Percentiles rank a stretch among this genome's conserved stretches.
Evolutionary conservation across 2,113 vertebrate genomes (phyloP).

Genomic region (Erinaceus europaeus): DNA sequence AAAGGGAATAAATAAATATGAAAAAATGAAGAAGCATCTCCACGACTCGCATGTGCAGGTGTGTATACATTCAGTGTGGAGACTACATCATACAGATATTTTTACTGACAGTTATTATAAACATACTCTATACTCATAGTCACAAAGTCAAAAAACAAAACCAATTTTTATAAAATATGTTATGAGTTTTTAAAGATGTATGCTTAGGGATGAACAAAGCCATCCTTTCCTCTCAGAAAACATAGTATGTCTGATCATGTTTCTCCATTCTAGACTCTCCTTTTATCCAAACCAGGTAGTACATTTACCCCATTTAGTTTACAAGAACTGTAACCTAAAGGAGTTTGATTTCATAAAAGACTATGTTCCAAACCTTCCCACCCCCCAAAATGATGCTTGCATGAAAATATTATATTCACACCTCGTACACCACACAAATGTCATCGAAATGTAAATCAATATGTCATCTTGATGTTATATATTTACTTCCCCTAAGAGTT

Average conservation of each 20-base stretch:
- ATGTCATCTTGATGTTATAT: background rate
- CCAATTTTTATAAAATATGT: background rate
- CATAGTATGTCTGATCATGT: background rate
- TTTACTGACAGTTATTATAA: no score
- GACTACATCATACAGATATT: background rate
- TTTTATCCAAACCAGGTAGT: background rate
- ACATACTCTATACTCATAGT: no score
- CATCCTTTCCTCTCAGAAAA: background rate
- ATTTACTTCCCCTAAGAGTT: constrained; percentile 33
- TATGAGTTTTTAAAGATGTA: background rate
- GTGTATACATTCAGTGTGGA: background rate
- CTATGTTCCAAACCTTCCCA: background rate
- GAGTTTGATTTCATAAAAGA: background rate
- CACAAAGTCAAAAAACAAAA: background rate
- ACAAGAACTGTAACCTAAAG: background rate
- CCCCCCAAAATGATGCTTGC: background rate
- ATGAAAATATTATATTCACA: background rate
- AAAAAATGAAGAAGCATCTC: no score
- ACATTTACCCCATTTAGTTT: background rate
- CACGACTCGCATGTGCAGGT: no score
- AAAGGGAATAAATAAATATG: no score
- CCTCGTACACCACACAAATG: background rate
- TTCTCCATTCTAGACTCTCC: background rate
- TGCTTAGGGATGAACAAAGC: background rate
- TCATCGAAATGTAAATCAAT: background rate